Percentiles rank a stretch among this genome's conserved stretches.
phyloP scores from a whole-genome alignment of 2,888 invertebrate species.

The Steinernema hermaphroditum region DNA sequence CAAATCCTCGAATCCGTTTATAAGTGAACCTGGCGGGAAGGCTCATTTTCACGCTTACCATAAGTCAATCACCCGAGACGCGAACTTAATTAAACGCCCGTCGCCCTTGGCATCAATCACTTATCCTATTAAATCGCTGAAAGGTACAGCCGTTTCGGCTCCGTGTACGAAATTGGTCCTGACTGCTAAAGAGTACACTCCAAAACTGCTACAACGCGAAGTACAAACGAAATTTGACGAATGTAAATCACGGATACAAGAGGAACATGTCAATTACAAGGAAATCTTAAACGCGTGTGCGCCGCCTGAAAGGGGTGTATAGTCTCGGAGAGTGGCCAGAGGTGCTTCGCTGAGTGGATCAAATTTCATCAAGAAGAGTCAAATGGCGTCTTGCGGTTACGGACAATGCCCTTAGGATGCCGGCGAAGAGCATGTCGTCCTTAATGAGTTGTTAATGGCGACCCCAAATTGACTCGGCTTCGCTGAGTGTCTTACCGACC shows the following conservation, averaged over 20 bases:
- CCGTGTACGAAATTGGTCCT: background rate
- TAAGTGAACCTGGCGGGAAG: conserved; percentile 7
- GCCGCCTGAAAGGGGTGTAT: conserved; percentile 27
- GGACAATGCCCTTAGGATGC: conserved; percentile 31
- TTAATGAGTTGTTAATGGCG: conserved; percentile 29
- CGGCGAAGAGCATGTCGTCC: conserved; percentile 9
- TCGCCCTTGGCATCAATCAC: conserved; percentile 23
- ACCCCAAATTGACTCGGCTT: conserved; percentile 11
- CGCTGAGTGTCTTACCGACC: no score
- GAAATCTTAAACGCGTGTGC: conserved; percentile 29
- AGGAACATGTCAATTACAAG: conserved; percentile 12
- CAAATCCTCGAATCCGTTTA: background rate
- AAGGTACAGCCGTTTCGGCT: background rate
- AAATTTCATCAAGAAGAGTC: conserved; percentile 31
- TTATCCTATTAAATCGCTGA: conserved; percentile 26
- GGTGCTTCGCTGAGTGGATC: conserved; percentile 28
- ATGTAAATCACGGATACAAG: background rate
- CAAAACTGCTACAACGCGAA: background rate
- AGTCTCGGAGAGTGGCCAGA: conserved; percentile 23
- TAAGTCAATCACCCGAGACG: conserved; percentile 16
- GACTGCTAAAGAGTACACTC: no score
- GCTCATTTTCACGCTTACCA: background rate
- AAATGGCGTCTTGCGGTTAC: conserved; percentile 29
- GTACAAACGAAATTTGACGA: background rate
- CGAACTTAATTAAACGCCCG: conserved; percentile 22